Evolutionary conservation across 1,140 invertebrate genomes (phyloP).

Genomic region (Pararge aegeria): DNA sequence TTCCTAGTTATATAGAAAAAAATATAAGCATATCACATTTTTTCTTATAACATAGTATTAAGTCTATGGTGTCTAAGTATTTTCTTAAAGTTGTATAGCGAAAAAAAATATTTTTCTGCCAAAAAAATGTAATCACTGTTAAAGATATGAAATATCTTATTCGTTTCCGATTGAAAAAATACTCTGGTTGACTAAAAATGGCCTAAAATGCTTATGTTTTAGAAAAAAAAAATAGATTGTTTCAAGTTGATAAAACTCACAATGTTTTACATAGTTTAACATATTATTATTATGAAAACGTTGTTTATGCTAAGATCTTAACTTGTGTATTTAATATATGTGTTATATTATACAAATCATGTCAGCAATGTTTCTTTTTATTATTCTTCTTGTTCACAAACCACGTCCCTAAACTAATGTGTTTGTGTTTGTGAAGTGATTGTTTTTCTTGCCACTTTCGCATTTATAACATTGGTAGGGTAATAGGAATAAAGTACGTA

Average conservation of each 20-base stretch:
- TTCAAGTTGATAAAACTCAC: neutral
- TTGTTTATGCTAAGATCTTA: conserved; percentile 34
- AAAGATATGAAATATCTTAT: conserved; percentile 60
- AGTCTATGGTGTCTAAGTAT: conserved; percentile 50
- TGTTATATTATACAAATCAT: conserved; percentile 71
- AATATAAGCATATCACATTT: conserved; percentile 35
- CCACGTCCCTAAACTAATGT: neutral
- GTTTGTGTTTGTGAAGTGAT: no score
- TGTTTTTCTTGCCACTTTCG: no score
- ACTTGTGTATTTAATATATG: conserved; percentile 51
- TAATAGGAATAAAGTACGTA: no score
- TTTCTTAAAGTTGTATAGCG: conserved; percentile 48
- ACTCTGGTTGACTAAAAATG: conserved; percentile 24
- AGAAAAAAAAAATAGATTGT: conserved; percentile 23
- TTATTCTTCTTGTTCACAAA: neutral
- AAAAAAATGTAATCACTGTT: conserved; percentile 44
- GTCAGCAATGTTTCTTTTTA: conserved; percentile 56
- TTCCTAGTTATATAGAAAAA: conserved; percentile 24
- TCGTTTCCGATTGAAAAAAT: conserved; percentile 27
- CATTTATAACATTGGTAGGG: no score
- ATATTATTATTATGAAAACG: conserved; percentile 3
- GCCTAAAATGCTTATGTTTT: conserved; percentile 42
- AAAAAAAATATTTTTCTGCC: conserved; percentile 50
- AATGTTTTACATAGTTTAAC: neutral
- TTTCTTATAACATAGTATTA: conserved; percentile 38